Evolutionary conservation across 1,140 invertebrate genomes (phyloP), one percentile per base, ranked within the genome.

Genomic region (Drosophila asahinai): DNA sequence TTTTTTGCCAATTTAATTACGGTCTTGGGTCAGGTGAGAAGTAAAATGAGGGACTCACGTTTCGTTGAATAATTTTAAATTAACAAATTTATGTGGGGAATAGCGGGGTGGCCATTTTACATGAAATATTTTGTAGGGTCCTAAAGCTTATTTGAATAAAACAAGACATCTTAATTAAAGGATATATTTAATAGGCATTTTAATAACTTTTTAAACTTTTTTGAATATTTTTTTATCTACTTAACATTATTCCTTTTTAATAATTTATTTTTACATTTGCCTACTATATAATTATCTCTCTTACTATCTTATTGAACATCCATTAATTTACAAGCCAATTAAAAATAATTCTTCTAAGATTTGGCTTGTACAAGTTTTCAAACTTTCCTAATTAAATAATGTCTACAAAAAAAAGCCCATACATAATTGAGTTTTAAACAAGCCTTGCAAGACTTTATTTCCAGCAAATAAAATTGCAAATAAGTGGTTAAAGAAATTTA

Each of bases 1-100:
- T 54, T 54, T 33, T 27, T 64, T 15, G 25, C 22, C 59, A 64
- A 74, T 75, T 75, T 75, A 75, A 75, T 75, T 75, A 75, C 27
- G 58, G 59, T 47, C 33, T 19, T 72, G 48, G n/a, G 49, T 30
- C 33, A 55, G 36, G 57, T 74, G 49, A 45, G 33, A 61, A 52
- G 17, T 12, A 52, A 60, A 17, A 45, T 42, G 40, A 6, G 17
- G 36, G 15, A 40, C 2, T 27, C 47, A 25, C 71, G 33, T 58
- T 58, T 42, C 40, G 36, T 15, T n/a, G 8, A 49, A 68, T 15
- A 22, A 60, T 30, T 66, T 36, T 43, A 45, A 67, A 36, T 45
- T 33, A 43, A 51, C 38, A 51, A 73, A 61, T 73, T 45, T 51
- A 73, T 52, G 11, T 4, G n/a, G 5, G 1, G 7, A 25, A 33